phyloP scores from a whole-genome alignment of 64 coral and sea anemone genomes.

The Montipora efflorescens region DNA sequence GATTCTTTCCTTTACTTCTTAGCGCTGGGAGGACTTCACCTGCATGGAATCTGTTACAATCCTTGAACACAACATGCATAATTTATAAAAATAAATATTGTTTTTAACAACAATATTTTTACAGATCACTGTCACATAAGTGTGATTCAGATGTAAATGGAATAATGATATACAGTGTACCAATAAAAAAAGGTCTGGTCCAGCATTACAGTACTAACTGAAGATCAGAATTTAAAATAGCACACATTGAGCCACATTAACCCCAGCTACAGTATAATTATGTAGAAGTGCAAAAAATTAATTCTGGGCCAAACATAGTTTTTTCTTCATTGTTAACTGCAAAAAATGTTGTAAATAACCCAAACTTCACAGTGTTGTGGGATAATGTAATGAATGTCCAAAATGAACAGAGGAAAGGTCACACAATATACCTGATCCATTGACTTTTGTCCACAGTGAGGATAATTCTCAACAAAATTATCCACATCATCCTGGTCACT shows the following conservation, averaged over 20 bases:
- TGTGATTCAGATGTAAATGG: no score
- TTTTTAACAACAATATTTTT: not conserved
- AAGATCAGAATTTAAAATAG: no score
- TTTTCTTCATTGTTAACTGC: not conserved
- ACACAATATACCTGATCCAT: not conserved
- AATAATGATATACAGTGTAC: not conserved
- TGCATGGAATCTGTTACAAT: constrained; percentile 74
- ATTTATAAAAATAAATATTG: not conserved
- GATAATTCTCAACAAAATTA: constrained; percentile 78
- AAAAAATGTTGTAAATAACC: not conserved
- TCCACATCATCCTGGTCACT: constrained; percentile 85
- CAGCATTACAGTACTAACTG: no score
- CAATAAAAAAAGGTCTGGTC: not conserved
- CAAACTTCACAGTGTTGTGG: not conserved
- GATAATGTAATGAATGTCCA: not conserved
- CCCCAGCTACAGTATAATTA: no score
- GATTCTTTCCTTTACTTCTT: constrained; percentile 73
- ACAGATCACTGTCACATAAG: not conserved
- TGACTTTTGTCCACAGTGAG: constrained; percentile 6
- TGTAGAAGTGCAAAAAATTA: not conserved
- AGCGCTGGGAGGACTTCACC: constrained; percentile 28
- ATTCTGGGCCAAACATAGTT: not conserved
- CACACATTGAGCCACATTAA: not conserved
- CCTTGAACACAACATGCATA: constrained; percentile 7
- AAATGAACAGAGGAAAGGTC: not conserved